Base-by-base conservation (phyloP, 1,140 invertebrate genomes). In the Bombus breviceps region DNA sequence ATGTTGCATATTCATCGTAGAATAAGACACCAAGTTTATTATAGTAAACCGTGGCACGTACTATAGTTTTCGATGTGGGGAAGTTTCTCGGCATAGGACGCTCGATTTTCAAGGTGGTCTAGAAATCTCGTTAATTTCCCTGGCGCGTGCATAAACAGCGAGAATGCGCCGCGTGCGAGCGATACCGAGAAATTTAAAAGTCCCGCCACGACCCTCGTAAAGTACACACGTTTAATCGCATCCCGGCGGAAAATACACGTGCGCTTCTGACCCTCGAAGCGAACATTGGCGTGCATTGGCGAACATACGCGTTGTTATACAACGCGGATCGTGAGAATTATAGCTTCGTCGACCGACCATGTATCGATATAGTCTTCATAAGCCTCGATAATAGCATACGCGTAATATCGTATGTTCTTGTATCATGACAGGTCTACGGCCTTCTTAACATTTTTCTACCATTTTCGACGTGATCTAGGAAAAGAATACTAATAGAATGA, bases 111-210 rank as follows among this genome's bases (percentile, higher is more conserved):
- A 22, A 62, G n/a, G 41, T 57, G 34, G n/a, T 43, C 39, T 4
- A 73, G 22, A 71, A 82, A 43, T 43, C 71, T 22, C 71, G 81
- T 83, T 75, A 66, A 83, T 75, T 75, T 75, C 41, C 59, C 8
- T 25, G 13, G n/a, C 5, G 10, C 6, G 78, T 18, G 69, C 80
- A 73, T 81, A 81, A 81, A 81, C 57, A 73, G 69, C 12, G 39
- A 4, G 79, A 39, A 43, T 73, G 37, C 57, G n/a, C 37, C 39
- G 39, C 3, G 41, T 34, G 57, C 69, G 10, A n/a, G 69, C 80
- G 80, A 81, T 81, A 81, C 39, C 13, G 80, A 47, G 53, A 73
- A 81, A 74, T 82, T 82, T 74, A 82, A 74, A 82, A 74, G 66
- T 82, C 18, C 15, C 71, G 57, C 64, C 64, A 13, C 43, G 28